phyloP scores from a whole-genome alignment of 2,113 vertebrate species.

The Macroglossus sobrinus region DNA sequence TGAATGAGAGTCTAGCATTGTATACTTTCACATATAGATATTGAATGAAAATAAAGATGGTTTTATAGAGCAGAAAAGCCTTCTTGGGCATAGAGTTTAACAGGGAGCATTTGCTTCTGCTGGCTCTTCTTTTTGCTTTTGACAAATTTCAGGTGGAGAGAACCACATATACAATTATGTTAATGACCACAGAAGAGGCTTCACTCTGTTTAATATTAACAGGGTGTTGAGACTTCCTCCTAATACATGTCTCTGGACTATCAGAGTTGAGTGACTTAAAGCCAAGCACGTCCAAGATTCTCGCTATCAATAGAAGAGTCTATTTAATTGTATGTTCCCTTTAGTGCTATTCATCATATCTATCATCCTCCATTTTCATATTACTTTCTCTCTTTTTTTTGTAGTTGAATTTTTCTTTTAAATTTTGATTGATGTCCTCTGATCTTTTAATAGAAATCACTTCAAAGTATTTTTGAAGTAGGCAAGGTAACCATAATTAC shows the following conservation, averaged over 20 bases:
- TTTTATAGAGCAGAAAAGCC: not conserved
- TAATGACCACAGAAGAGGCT: not conserved
- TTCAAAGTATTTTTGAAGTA: not conserved
- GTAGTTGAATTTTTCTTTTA: not conserved
- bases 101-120: not conserved
- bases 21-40: not conserved
- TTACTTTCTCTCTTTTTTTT: not conserved
- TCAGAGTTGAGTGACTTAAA: not conserved
- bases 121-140: not conserved
- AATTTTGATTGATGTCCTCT: not conserved
- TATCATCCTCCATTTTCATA: not conserved
- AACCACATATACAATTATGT: constrained; percentile 9
- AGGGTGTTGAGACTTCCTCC: constrained; percentile 38
- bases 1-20: not conserved
- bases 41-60: not conserved
- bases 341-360: constrained; percentile 32
- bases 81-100: not conserved
- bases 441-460: not conserved
- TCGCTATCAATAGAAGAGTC: not conserved
- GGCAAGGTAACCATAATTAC: not conserved
- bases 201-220: not conserved
- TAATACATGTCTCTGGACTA: constrained; percentile 25
- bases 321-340: not conserved
- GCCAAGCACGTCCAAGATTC: constrained; percentile 41
- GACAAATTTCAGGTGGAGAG: not conserved